phyloP scores from a whole-genome alignment of 2,113 vertebrate genomes.

The Python bivittatus region DNA sequence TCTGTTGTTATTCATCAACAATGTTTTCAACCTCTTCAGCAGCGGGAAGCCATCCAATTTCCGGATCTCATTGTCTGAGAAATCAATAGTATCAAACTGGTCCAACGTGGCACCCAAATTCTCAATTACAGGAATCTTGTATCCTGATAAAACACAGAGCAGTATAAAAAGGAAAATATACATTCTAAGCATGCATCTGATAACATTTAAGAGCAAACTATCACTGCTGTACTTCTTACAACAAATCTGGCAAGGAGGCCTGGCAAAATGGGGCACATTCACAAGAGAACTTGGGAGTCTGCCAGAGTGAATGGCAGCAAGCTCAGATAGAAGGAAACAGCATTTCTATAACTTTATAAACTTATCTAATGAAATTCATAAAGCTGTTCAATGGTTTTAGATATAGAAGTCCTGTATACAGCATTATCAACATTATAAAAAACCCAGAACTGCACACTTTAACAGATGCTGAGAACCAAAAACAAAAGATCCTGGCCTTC shows the following conservation, averaged over 20 bases:
- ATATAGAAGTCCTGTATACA: neutral
- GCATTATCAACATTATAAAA: neutral
- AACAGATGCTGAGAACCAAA: neutral
- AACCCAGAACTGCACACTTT: too few species aligned
- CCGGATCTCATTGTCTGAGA: slow-evolving; percentile 95
- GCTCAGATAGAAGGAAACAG: neutral
- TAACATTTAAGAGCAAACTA: neutral
- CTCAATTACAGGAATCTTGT: slow-evolving; percentile 96
- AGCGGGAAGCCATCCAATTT: slow-evolving; percentile 95
- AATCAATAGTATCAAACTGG: slow-evolving; percentile 96
- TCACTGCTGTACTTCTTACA: neutral
- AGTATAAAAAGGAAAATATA: neutral
- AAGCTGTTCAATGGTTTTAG: neutral
- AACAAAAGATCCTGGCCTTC: too few species aligned
- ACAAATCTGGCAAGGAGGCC: neutral
- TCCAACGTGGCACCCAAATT: slow-evolving; percentile 95
- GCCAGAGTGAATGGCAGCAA: neutral
- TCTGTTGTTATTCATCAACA: slow-evolving; percentile 94
- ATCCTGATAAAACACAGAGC: slow-evolving; percentile 67
- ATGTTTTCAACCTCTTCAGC: slow-evolving; percentile 86
- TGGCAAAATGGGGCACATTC: neutral
- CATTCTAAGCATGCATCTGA: neutral
- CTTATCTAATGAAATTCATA: neutral
- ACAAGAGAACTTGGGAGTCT: neutral
- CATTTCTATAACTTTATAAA: neutral